Base-by-base conservation (phyloP, 1,140 invertebrate genomes). In the Hestina assimilis region DNA sequence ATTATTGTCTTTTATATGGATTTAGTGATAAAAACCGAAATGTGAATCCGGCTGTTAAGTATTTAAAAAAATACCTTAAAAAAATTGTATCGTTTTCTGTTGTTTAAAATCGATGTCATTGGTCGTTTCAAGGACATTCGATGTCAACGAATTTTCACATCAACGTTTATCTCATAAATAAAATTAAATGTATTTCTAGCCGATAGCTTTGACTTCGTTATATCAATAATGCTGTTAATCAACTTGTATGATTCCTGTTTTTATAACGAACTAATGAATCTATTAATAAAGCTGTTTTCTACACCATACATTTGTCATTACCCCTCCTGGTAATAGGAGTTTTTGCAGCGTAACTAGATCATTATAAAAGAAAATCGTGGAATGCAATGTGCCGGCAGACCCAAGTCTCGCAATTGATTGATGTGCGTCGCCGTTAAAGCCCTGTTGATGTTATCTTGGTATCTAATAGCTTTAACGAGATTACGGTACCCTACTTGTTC, bases 381-480 rank as follows among this genome's bases (percentile, higher is more conserved):
- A 59, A 56, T 57, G 60, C 52, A 45, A 50, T 60, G 54, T 62
- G 58, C 57, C 52, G 57, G 43, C 31, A 24, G 42, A 51, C 58
- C 43, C 53, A 47, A 58, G 53, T 55, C 58, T 63, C 46, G 64
- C 69, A 69, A 66, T 70, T 75, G 81, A 84, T 84, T 82, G 81
- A 84, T 84, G 77, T 72, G 58, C 58, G 55, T 69, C 61, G 67
- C 67, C 63, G 67, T 76, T 77, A 75, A 74, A 73, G 75, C 65
- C 58, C 64, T 66, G 66, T 63, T 60, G 72, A 79, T 82, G 63
- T 80, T 76, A 79, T 82, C 77, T 72, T 46, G 53, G 67, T 63
- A 69, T 77, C 74, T 73, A 77, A 79, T 82, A 77, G 74, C 61
- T 70, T 79, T 82, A 82, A 84, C 75, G 79, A 80, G 77, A 84